Evolutionary conservation across 2,113 vertebrate species (phyloP).

Genomic region (Paracanthobrama guichenoti): DNA sequence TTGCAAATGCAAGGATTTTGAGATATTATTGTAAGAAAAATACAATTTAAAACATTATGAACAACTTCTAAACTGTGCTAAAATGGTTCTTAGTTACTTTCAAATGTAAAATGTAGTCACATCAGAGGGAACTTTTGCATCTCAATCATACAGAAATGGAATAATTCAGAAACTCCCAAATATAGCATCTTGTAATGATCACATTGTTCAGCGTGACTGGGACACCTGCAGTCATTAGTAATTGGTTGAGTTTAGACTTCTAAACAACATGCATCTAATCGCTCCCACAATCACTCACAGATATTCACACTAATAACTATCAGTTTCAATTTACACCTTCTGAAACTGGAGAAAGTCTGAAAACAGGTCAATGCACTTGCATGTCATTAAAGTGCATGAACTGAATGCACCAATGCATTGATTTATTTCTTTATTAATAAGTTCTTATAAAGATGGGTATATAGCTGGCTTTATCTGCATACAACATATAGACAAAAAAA

Average conservation of each 20-base stretch:
- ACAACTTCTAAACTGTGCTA: not conserved
- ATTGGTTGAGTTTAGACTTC: constrained; percentile 12
- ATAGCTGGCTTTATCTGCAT: not conserved
- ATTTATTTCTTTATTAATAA: constrained; percentile 32
- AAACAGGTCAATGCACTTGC: constrained; percentile 4
- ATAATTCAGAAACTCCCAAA: not conserved
- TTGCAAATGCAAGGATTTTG: not conserved
- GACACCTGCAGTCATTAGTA: not conserved
- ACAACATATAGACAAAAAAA: not conserved
- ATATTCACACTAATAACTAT: constrained; percentile 60
- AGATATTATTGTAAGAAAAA: not conserved
- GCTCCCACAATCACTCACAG: constrained; percentile 48
- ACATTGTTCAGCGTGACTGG: not conserved
- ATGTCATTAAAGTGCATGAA: not conserved
- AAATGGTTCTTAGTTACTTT: not conserved
- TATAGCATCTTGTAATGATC: not conserved
- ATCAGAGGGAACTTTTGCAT: too few species aligned
- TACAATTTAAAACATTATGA: too few species aligned
- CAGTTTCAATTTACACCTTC: constrained; percentile 64
- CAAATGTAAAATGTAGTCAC: not conserved
- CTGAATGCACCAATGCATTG: constrained; percentile 47
- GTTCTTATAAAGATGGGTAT: not conserved
- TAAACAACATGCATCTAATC: not conserved
- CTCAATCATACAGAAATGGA: too few species aligned
- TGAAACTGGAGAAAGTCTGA: constrained; percentile 62